Percentiles rank a stretch among this genome's conserved stretches.
phyloP scores from a whole-genome alignment of 2,113 vertebrate species.

The Gymnorhina tibicen region DNA sequence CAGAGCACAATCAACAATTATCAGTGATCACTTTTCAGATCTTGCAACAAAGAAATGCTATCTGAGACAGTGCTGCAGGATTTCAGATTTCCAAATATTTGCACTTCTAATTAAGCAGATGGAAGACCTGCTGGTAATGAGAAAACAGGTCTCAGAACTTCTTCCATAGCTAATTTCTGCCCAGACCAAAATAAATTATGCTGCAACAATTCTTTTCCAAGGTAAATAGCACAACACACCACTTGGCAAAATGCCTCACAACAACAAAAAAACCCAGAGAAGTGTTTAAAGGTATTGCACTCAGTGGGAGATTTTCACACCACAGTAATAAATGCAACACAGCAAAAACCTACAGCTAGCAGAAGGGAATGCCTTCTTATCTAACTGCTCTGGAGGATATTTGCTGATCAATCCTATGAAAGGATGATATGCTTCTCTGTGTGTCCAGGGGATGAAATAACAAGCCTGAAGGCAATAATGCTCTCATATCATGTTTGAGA shows the following conservation, averaged over 20 bases:
- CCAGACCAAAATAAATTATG: constrained; percentile 62
- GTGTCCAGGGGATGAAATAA: constrained; percentile 65
- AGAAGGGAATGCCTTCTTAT: constrained; percentile 67
- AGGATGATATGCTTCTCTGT: constrained; percentile 70
- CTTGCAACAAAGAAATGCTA: constrained; percentile 63
- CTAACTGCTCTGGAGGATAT: constrained; percentile 68
- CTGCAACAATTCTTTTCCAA: constrained; percentile 64
- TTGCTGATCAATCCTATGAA: constrained; percentile 73
- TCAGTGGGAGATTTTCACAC: constrained; percentile 64
- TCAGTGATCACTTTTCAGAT: constrained; percentile 64
- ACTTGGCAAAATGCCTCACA: constrained; percentile 51
- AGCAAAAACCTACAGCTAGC: constrained; percentile 60
- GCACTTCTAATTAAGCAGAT: constrained; percentile 78
- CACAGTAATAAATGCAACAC: constrained; percentile 63
- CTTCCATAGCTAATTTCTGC: constrained; percentile 67
- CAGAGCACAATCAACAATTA: constrained; percentile 68
- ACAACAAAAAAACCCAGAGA: constrained; percentile 26
- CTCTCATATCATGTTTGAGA: constrained; percentile 70
- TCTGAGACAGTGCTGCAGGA: constrained; percentile 42
- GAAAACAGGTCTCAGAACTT: constrained; percentile 67
- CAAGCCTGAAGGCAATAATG: constrained; percentile 66
- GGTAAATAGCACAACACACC: constrained; percentile 58
- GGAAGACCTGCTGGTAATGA: constrained; percentile 71
- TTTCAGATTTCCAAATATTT: constrained; percentile 73
- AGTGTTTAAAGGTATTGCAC: constrained; percentile 65